These are phyloP conservation scores for Aplochiton taeniatus DNA, from an alignment of 2,797 vertebrate species.

Conservation along the genomic window DNA sequence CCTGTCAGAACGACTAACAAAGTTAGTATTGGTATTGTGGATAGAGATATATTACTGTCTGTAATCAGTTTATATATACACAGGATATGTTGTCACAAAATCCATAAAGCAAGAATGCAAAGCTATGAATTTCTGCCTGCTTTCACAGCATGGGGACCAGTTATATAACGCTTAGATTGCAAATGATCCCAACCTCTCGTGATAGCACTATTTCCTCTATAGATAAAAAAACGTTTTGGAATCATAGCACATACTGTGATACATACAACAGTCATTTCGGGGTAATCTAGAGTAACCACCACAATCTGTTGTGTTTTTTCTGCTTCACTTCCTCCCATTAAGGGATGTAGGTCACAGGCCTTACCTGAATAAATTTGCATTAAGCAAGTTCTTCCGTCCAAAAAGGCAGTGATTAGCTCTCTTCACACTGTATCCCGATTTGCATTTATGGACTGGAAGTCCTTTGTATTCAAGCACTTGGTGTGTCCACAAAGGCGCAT, in stretches of 20 bases:
- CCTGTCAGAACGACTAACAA: conserved; percentile 11
- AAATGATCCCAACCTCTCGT: too few species aligned
- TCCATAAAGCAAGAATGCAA: too few species aligned
- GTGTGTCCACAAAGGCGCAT: conserved; percentile 12
- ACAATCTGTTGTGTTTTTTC: neutral
- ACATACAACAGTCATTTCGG: too few species aligned
- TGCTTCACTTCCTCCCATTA: neutral
- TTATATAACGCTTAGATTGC: too few species aligned
- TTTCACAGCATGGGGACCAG: too few species aligned
- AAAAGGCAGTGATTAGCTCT: neutral
- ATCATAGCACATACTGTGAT: too few species aligned
- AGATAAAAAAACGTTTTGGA: too few species aligned
- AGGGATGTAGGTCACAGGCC: conserved; percentile 15
- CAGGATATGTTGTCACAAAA: too few species aligned
- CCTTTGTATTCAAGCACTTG: conserved; percentile 19
- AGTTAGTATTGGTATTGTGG: conserved; percentile 6
- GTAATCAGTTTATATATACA: too few species aligned
- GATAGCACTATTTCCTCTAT: too few species aligned
- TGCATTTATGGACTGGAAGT: neutral
- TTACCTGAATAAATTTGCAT: conserved; percentile 21
- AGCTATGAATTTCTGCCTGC: too few species aligned
- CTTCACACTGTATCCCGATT: neutral
- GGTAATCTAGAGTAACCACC: neutral
- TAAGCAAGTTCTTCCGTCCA: neutral
- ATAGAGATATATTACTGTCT: neutral